Evolutionary conservation across 1,140 invertebrate species (phyloP), one percentile per base, ranked within the genome.

Genomic region (Dinoponera quadriceps): DNA sequence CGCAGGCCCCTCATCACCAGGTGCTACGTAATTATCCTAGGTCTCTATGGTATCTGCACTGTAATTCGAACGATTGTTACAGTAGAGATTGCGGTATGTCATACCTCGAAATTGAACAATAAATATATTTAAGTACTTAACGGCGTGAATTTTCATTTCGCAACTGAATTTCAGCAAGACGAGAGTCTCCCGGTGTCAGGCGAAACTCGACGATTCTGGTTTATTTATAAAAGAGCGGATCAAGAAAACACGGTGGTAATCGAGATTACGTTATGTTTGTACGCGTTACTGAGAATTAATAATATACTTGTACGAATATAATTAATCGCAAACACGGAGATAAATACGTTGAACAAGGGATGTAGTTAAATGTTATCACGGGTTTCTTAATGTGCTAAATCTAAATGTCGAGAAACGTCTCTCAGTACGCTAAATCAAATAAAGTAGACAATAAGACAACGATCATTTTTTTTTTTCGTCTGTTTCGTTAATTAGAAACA

Each of bases 81-180:
- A 75, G 55, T 75, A 75, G 51, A 59, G 20, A 27, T n/a, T 62
- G 18, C 20, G 18, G 22, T 51, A 72, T 71, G 7, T 51, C 48
- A 54, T 82, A 72, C 38, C 66, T 82, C 57, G 57, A 73, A 82
- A 73, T 62, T 68, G 68, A 82, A 82, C 66, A 82, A 82, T 82
- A 82, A 82, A 82, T 82, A 82, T 82, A 82, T 82, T 82, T 82
- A 82, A 82, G 20, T 82, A 82, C 49, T n/a, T 69, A 68, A 63
- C 20, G 20, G 25, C 22, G 29, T 25, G n/a, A 29, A 18, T 62
- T 27, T 49, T 55, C 16, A 3, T 22, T n/a, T 72, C 3, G 29
- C 25, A 54, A 49, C 51, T 33, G 54, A 69, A 33, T 71, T 20
- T 9, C 33, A 33, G 33, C 7, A 33, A 33, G 5, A 5, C 4